Percentiles rank a stretch among this genome's conserved stretches.
phyloP scores from a whole-genome alignment of 2,797 vertebrate genomes.

The Podargus strigoides region DNA sequence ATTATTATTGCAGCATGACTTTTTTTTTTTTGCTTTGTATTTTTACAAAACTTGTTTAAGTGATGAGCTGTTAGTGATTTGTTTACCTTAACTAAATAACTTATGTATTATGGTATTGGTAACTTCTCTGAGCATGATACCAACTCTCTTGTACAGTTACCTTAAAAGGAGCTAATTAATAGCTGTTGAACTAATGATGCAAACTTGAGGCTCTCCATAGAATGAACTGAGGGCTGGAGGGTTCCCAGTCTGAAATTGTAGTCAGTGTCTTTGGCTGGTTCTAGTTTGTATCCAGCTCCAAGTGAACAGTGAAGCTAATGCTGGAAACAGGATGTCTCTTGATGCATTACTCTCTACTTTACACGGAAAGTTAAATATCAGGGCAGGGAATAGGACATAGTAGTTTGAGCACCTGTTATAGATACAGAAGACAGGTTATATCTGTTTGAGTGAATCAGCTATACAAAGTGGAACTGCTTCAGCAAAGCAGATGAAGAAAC shows the following conservation, averaged over 20 bases:
- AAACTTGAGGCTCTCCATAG: background rate
- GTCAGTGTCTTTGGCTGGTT: background rate
- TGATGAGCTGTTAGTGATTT: background rate
- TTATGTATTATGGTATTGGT: background rate
- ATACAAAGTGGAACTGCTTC: background rate
- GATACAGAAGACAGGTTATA: background rate
- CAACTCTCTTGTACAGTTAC: background rate
- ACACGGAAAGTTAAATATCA: background rate
- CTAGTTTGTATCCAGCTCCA: background rate
- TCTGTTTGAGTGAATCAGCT: background rate
- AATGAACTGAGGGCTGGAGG: background rate
- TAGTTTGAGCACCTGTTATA: background rate
- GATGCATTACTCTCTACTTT: background rate
- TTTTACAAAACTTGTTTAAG: background rate
- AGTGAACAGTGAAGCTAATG: background rate
- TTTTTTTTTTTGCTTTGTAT: background rate
- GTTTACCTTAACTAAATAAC: background rate
- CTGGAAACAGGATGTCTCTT: background rate
- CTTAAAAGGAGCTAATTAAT: background rate
- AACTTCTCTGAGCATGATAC: background rate
- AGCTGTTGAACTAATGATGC: background rate
- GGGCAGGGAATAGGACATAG: background rate
- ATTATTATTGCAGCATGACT: background rate
- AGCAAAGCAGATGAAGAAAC: background rate
- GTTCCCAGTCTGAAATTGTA: background rate